Percentiles rank a stretch among this genome's conserved stretches.
These are phyloP conservation scores for Paraplagusia blochii DNA, from an alignment of 2,113 vertebrate species.

Conservation along the genomic window DNA sequence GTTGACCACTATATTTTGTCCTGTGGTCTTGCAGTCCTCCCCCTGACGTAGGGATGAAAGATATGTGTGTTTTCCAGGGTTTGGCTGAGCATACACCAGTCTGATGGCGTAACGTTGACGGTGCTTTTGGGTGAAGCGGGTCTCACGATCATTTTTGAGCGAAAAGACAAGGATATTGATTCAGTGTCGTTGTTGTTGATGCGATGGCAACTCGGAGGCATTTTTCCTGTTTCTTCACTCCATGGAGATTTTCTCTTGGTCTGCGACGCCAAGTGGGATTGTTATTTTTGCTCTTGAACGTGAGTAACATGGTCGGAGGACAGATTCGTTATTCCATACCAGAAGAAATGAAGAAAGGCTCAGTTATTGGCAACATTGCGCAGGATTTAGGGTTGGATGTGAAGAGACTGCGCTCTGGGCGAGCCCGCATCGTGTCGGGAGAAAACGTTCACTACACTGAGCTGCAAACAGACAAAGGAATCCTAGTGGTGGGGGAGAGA, in stretches of 20 bases:
- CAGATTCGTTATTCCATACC: conserved; percentile 45
- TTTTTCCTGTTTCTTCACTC: not conserved
- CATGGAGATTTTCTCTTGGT: conserved; percentile 18
- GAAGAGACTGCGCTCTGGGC: conserved; percentile 10
- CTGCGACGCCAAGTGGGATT: not conserved
- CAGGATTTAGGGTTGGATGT: conserved; percentile 18
- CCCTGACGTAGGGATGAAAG: not conserved
- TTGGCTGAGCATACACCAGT: not conserved
- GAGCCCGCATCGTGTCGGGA: conserved; percentile 18
- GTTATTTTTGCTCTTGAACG: not conserved
- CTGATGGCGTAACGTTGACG: not conserved
- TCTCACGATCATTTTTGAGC: too few relatives aligned
- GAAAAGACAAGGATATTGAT: too few relatives aligned
- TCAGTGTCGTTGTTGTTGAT: not conserved
- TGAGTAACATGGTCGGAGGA: not conserved
- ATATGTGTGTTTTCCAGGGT: not conserved
- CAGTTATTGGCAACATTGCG: conserved; percentile 30
- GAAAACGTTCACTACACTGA: conserved; percentile 23
- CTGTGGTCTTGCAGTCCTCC: conserved; percentile 2
- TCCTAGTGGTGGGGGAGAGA: conserved; percentile 25
- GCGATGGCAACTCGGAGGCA: not conserved
- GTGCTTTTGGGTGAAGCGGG: not conserved
- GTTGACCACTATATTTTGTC: conserved; percentile 23
- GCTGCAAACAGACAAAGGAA: conserved; percentile 50
- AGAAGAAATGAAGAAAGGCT: conserved; percentile 36